Evolutionary conservation across 2,888 invertebrate species (phyloP).

Genomic region (Aporophyla nigra): DNA sequence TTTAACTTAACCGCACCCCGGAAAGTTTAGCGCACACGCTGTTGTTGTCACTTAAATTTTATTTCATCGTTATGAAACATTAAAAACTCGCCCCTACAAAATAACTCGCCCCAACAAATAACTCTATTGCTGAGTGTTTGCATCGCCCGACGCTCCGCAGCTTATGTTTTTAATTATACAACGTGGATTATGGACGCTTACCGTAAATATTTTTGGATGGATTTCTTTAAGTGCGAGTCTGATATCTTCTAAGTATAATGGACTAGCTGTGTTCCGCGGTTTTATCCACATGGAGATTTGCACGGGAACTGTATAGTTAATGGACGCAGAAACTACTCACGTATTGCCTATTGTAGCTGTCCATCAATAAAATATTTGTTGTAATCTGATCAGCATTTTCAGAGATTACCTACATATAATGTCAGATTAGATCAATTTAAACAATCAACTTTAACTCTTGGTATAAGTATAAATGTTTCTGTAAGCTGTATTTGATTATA

Average conservation of each 20-base stretch:
- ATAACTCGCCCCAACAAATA: conserved; percentile 49
- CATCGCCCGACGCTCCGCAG: conserved; percentile 16
- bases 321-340: not conserved
- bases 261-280: no score
- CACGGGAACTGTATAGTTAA: not conserved
- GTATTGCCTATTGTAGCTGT: not conserved
- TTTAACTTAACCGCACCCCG: conserved; percentile 38
- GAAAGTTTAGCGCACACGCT: conserved; percentile 40
- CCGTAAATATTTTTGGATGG: conserved; percentile 20
- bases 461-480: not conserved
- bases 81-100: conserved; percentile 44
- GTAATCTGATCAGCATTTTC: not conserved
- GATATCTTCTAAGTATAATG: not conserved
- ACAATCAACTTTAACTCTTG: not conserved
- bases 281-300: not conserved
- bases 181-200: conserved; percentile 31
- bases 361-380: not conserved
- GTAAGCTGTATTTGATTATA: not conserved
- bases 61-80: conserved; percentile 57
- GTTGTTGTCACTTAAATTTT: conserved; percentile 58
- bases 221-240: conserved; percentile 9
- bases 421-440: not conserved
- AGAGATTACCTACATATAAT: not conserved
- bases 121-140: conserved; percentile 58
- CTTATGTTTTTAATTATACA: conserved; percentile 57